A percentile compares a stretch with the other conserved stretches of the same genome.
These are phyloP conservation scores for Cheilosia urbana DNA, from an alignment of 2,888 invertebrate species.

Conservation along the genomic window DNA sequence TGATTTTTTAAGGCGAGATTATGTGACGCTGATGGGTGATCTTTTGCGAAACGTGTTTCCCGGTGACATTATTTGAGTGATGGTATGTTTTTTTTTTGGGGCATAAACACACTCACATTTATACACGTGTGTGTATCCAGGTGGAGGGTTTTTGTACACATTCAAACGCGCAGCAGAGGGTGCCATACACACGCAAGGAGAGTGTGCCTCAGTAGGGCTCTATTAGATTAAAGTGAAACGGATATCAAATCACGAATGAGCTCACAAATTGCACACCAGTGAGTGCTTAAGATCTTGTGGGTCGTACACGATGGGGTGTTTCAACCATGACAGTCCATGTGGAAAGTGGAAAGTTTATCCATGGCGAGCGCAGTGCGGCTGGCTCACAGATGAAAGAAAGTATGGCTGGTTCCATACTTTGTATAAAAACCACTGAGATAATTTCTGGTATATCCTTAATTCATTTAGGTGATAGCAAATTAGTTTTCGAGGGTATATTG, in stretches of 20 bases:
- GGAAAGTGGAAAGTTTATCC: conserved; percentile 37
- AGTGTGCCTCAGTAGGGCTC: conserved; percentile 10
- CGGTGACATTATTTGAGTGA: conserved; percentile 67
- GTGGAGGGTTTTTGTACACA: conserved; percentile 44
- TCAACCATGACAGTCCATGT: conserved; percentile 41
- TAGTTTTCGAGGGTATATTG: background rate
- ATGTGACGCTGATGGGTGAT: conserved; percentile 58
- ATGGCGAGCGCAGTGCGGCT: background rate
- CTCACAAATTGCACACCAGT: conserved; percentile 69
- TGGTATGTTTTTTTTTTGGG: conserved; percentile 14
- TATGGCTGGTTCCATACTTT: background rate
- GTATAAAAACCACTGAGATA: conserved; percentile 23
- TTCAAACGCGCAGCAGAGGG: background rate
- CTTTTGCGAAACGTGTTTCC: conserved; percentile 50
- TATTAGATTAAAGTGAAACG: conserved; percentile 63
- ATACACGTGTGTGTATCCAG: conserved; percentile 46
- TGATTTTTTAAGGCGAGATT: conserved; percentile 5
- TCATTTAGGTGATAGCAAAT: conserved; percentile 9
- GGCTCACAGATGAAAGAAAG: conserved; percentile 25
- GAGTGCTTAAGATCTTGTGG: conserved; percentile 46
- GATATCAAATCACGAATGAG: conserved; percentile 72
- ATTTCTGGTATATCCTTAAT: conserved; percentile 21
- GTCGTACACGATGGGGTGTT: conserved; percentile 6
- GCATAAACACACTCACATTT: conserved; percentile 25
- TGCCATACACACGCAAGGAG: background rate